phyloP scores from a whole-genome alignment of 2,113 vertebrate genomes.

The Pseudonaja textilis region DNA sequence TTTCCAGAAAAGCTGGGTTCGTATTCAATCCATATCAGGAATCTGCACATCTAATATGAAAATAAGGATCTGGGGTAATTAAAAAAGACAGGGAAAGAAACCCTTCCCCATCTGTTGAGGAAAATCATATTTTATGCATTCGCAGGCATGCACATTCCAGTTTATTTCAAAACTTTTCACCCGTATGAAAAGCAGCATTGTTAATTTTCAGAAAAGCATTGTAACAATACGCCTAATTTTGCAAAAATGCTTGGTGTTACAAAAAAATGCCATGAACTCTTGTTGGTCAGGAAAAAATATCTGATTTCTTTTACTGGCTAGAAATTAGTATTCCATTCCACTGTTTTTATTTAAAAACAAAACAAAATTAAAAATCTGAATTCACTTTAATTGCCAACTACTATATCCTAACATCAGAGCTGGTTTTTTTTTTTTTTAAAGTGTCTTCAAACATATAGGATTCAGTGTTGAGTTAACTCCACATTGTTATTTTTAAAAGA shows the following conservation, averaged over 20 bases:
- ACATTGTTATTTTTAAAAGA: neutral
- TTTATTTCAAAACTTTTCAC: neutral
- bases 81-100: neutral
- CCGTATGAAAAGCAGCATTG: constrained; percentile 18
- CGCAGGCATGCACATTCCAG: too few species aligned
- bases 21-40: neutral
- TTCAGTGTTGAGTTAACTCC: neutral
- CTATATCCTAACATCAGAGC: neutral
- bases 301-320: neutral
- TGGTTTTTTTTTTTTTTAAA: neutral
- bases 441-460: neutral
- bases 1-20: neutral
- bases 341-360: neutral
- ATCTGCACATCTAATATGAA: neutral
- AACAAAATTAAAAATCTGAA: neutral
- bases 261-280: neutral
- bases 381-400: neutral
- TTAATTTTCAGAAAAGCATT: constrained; percentile 17
- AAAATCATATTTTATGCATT: neutral
- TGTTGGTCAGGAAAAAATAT: neutral
- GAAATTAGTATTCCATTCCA: neutral
- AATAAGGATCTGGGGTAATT: neutral
- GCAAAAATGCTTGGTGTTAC: neutral
- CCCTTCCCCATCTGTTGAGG: neutral
- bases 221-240: neutral